phyloP scores from a whole-genome alignment of 2,888 invertebrate genomes.

The Automeris io region DNA sequence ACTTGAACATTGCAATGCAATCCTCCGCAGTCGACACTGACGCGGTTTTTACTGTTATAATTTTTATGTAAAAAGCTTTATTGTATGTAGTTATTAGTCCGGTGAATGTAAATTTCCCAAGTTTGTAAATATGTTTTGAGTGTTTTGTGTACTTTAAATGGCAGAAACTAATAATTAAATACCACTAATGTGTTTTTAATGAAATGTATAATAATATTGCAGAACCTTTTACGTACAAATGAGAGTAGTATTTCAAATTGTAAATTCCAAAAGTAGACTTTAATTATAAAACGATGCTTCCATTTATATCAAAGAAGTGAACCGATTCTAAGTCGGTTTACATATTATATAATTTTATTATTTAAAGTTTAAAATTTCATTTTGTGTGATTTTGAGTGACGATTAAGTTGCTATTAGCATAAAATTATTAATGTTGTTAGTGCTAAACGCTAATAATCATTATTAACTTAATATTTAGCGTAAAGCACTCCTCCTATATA shows the following conservation, averaged over 20 bases:
- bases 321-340: conserved; percentile 70
- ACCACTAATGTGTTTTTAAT: conserved; percentile 14
- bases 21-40: conserved; percentile 29
- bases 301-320: conserved; percentile 75
- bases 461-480: conserved; percentile 64
- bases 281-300: conserved; percentile 74
- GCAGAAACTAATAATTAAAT: conserved; percentile 7
- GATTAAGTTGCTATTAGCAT: conserved; percentile 67
- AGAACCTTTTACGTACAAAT: conserved; percentile 37
- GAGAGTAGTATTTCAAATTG: conserved; percentile 24
- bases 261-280: conserved; percentile 44
- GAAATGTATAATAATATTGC: conserved; percentile 24
- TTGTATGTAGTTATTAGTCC: conserved; percentile 60
- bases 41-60: conserved; percentile 58
- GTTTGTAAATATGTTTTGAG: conserved; percentile 66
- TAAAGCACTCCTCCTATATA: conserved; percentile 38
- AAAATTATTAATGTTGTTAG: conserved; percentile 45
- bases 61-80: conserved; percentile 75
- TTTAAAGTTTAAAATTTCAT: conserved; percentile 59
- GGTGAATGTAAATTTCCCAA: conserved; percentile 53
- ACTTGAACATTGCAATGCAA: conserved; percentile 72
- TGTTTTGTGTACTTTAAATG: conserved; percentile 28
- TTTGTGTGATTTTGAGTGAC: conserved; percentile 73
- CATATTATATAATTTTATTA: conserved; percentile 61
- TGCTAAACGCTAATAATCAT: conserved; percentile 54